Conservation (phyloP, 1,140 invertebrate species). For the Oppia nitens region DNA sequence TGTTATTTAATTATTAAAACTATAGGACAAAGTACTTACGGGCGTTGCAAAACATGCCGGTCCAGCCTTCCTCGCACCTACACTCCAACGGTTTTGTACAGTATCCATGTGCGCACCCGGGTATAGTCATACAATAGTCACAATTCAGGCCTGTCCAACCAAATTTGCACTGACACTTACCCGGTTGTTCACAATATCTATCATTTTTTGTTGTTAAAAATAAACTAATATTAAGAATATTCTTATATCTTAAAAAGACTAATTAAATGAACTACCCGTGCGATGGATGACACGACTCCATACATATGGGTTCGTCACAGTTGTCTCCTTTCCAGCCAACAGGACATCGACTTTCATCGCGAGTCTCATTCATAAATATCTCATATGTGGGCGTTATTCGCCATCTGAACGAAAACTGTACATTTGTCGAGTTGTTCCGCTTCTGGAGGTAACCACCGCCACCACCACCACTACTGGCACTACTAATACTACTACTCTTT, state of each 20-base stretch:
- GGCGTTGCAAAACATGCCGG: slow-evolving; percentile 20
- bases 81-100: slow-evolving; percentile 28
- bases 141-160: slow-evolving; percentile 21
- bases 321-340: slow-evolving; percentile 6
- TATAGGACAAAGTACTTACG: slow-evolving; percentile 12
- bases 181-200: slow-evolving; percentile 60
- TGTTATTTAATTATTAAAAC: neutral
- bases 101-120: slow-evolving; percentile 42
- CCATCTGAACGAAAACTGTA: slow-evolving; percentile 2
- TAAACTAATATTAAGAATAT: no score
- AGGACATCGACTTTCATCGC: slow-evolving; percentile 5
- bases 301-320: slow-evolving; percentile 12
- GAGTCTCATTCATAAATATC: neutral
- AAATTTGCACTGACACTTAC: slow-evolving; percentile 43
- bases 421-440: slow-evolving; percentile 3
- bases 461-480: neutral
- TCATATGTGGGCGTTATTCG: neutral
- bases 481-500: neutral
- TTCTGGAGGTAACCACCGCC: slow-evolving; percentile 4
- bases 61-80: slow-evolving; percentile 26
- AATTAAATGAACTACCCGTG: slow-evolving; percentile 1
- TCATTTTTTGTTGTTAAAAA: neutral
- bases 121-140: slow-evolving; percentile 55
- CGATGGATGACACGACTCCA: slow-evolving; percentile 4
- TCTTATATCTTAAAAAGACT: no score